Evolutionary conservation across 2,888 invertebrate genomes (phyloP).

Genomic region (Pimpla rufipes): DNA sequence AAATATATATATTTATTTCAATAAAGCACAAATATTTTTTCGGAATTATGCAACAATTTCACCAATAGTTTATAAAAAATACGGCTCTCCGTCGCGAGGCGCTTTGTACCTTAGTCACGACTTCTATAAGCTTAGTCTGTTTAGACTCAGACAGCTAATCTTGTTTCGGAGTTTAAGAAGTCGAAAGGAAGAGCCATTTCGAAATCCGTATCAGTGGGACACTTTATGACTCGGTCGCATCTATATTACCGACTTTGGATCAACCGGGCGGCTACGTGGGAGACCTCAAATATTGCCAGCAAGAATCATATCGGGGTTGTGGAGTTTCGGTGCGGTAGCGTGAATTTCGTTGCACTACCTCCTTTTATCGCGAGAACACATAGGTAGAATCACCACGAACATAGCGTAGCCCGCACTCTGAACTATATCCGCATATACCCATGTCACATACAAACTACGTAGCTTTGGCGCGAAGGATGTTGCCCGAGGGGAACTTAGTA

Average conservation of each 20-base stretch:
- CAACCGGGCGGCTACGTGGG: not conserved
- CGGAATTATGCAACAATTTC: not conserved
- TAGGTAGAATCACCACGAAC: slow-evolving; percentile 51
- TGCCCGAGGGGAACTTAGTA: slow-evolving; percentile 21
- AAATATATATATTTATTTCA: not conserved
- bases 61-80: not conserved
- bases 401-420: slow-evolving; percentile 5
- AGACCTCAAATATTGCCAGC: slow-evolving; percentile 1
- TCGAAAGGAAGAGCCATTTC: not conserved
- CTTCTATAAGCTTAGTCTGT: too few relatives aligned
- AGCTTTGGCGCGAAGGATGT: slow-evolving; percentile 20
- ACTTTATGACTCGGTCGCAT: not conserved
- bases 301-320: slow-evolving; percentile 34
- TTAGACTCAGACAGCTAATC: too few relatives aligned
- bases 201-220: not conserved
- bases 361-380: slow-evolving; percentile 62
- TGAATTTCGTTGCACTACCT: slow-evolving; percentile 43
- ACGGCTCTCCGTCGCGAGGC: too few relatives aligned
- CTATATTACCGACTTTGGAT: slow-evolving; percentile 3
- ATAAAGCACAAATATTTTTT: not conserved
- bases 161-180: not conserved
- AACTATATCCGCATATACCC: not conserved
- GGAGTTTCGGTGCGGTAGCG: slow-evolving; percentile 25
- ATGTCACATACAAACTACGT: slow-evolving; percentile 27
- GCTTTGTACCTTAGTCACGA: too few relatives aligned